Percentiles rank a stretch among this genome's conserved stretches.
Conservation (phyloP, 2,888 invertebrate species). For the Cylindroiulus punctatus region DNA sequence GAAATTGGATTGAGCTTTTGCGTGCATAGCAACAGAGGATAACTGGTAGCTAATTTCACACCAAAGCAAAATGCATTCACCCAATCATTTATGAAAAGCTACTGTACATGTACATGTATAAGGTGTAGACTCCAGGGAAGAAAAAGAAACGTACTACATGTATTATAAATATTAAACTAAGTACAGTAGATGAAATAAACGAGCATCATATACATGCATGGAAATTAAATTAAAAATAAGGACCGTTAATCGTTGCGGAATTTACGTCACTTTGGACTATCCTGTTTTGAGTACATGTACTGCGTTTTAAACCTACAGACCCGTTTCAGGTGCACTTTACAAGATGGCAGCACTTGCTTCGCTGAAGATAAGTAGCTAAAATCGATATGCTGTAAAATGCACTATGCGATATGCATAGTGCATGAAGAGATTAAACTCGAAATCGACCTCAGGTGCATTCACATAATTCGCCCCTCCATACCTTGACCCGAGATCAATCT, state of each 20-base stretch:
- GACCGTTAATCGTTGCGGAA: background rate
- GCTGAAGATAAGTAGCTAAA: background rate
- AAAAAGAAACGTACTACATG: background rate
- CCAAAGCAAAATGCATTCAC: background rate
- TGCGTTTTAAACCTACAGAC: background rate
- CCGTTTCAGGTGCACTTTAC: background rate
- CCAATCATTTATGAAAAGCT: background rate
- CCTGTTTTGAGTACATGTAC: background rate
- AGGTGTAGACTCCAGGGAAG: background rate
- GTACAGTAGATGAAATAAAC: background rate
- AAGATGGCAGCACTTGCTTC: conserved; percentile 13
- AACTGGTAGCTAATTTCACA: background rate
- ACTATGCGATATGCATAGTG: background rate
- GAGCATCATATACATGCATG: background rate
- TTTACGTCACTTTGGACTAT: background rate
- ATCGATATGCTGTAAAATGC: conserved; percentile 5
- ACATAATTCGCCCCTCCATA: too few species aligned
- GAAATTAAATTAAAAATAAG: background rate
- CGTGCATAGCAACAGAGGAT: background rate
- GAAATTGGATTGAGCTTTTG: background rate
- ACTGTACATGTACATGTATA: too few species aligned
- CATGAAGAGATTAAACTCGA: background rate
- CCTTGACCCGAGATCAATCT: background rate
- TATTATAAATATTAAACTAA: background rate
- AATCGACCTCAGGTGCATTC: background rate